Conservation (phyloP, 2,797 vertebrate genomes). For the Megalops cyprinoides region DNA sequence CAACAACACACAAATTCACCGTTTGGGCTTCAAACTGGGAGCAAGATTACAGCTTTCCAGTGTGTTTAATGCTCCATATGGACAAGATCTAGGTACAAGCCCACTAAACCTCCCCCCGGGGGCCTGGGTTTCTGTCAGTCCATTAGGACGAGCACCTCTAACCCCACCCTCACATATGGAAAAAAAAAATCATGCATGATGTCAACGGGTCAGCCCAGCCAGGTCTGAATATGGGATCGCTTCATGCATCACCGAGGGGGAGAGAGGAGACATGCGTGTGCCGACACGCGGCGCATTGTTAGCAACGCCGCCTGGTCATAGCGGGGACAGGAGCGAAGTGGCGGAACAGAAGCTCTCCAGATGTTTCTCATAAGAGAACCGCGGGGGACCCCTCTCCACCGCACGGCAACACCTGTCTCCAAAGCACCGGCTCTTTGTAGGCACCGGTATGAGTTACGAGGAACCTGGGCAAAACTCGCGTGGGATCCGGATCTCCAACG, state of each 20-base stretch:
- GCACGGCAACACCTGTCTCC: slow-evolving; percentile 77
- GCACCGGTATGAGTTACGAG: not conserved
- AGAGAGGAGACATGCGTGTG: slow-evolving; percentile 77
- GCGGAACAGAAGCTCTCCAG: slow-evolving; percentile 79
- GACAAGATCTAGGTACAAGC: slow-evolving; percentile 31
- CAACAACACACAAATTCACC: not conserved
- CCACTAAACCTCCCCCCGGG: slow-evolving; percentile 2
- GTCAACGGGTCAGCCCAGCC: slow-evolving; percentile 65
- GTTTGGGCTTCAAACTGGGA: not conserved
- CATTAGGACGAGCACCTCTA: slow-evolving; percentile 25
- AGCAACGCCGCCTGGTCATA: slow-evolving; percentile 80
- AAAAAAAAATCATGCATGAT: slow-evolving; percentile 56
- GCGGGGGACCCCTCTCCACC: slow-evolving; percentile 72
- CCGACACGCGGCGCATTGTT: slow-evolving; percentile 77
- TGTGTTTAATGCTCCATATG: slow-evolving; percentile 28
- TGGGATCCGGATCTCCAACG: not conserved
- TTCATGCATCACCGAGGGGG: slow-evolving; percentile 67
- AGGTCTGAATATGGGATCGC: slow-evolving; percentile 66
- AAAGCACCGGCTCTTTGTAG: not conserved
- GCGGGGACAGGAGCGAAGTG: slow-evolving; percentile 77
- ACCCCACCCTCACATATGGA: slow-evolving; percentile 58
- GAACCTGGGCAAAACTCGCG: not conserved
- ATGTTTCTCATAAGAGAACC: slow-evolving; percentile 80
- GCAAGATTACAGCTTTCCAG: not conserved
- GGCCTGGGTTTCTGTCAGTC: slow-evolving; percentile 38